Percentiles rank a stretch among this genome's conserved stretches.
Evolutionary conservation across 2,797 vertebrate species (phyloP).

Genomic region (Spea hammondii): DNA sequence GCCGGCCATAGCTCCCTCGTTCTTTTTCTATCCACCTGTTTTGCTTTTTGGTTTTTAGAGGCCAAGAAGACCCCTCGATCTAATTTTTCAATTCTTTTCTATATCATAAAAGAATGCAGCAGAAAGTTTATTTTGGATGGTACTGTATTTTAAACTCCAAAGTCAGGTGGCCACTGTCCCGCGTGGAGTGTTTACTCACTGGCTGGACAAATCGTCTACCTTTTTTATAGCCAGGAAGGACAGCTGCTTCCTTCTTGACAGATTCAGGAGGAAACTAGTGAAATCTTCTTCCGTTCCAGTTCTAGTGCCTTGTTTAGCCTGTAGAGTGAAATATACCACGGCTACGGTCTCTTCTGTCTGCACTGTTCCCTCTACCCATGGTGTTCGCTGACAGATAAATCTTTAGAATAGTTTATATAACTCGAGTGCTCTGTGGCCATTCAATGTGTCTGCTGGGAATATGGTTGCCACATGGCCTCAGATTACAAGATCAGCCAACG

Average conservation of each 20-base stretch:
- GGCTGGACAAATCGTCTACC: slow-evolving; percentile 27
- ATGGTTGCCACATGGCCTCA: slow-evolving; percentile 18
- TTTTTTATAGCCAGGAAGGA: slow-evolving; percentile 44
- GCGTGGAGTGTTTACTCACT: slow-evolving; percentile 48
- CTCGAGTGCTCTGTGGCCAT: slow-evolving; percentile 17
- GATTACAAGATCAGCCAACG: slow-evolving; percentile 12
- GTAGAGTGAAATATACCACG: slow-evolving; percentile 43
- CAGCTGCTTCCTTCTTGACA: slow-evolving; percentile 50
- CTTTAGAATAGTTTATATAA: slow-evolving; percentile 38
- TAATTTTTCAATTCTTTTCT: background rate
- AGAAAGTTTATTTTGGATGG: slow-evolving; percentile 24
- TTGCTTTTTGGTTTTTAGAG: background rate
- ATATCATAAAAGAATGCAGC: background rate
- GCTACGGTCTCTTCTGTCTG: slow-evolving; percentile 43
- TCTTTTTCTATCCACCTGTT: background rate
- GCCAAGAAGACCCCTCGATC: background rate
- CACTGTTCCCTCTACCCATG: slow-evolving; percentile 29
- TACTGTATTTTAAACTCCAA: background rate
- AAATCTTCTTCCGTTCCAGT: slow-evolving; percentile 36
- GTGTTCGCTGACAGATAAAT: slow-evolving; percentile 39
- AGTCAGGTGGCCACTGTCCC: too few species aligned
- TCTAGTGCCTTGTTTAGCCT: slow-evolving; percentile 23
- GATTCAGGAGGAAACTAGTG: slow-evolving; percentile 41
- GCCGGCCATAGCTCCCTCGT: too few species aligned
- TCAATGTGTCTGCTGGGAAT: slow-evolving; percentile 25